Conservation (phyloP, 2,113 vertebrate genomes). For the Xiphias gladius region DNA sequence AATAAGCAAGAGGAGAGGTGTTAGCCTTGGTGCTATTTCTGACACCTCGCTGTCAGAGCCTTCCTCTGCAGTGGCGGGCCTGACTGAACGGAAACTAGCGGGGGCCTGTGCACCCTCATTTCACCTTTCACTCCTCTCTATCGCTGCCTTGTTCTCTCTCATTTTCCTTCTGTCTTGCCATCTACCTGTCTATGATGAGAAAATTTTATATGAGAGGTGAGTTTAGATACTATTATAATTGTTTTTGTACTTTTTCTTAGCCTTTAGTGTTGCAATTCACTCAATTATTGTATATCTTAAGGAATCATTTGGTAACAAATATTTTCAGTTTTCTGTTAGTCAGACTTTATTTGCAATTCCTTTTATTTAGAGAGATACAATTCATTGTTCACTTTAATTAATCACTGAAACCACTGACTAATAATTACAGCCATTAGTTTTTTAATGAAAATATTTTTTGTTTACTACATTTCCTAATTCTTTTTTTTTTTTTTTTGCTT, state of each 20-base stretch:
- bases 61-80: slow-evolving; percentile 57
- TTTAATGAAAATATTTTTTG: background rate
- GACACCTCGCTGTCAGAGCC: slow-evolving; percentile 72
- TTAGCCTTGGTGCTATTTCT: slow-evolving; percentile 80
- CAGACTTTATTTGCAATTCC: background rate
- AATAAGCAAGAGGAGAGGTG: slow-evolving; percentile 77
- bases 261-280: background rate
- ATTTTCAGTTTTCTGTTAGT: background rate
- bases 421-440: background rate
- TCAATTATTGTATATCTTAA: background rate
- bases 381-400: background rate
- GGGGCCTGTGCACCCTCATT: slow-evolving; percentile 51
- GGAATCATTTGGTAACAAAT: background rate
- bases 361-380: background rate
- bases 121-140: slow-evolving; percentile 54
- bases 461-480: background rate
- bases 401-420: background rate
- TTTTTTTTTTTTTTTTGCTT: background rate
- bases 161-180: slow-evolving; percentile 30
- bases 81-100: slow-evolving; percentile 58
- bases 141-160: slow-evolving; percentile 28
- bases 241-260: background rate
- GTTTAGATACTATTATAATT: background rate
- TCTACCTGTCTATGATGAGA: slow-evolving; percentile 18
- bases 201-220: background rate